These are phyloP conservation scores for Cyaniris semiargus DNA, from an alignment of 2,888 invertebrate species.

Conservation along the genomic window DNA sequence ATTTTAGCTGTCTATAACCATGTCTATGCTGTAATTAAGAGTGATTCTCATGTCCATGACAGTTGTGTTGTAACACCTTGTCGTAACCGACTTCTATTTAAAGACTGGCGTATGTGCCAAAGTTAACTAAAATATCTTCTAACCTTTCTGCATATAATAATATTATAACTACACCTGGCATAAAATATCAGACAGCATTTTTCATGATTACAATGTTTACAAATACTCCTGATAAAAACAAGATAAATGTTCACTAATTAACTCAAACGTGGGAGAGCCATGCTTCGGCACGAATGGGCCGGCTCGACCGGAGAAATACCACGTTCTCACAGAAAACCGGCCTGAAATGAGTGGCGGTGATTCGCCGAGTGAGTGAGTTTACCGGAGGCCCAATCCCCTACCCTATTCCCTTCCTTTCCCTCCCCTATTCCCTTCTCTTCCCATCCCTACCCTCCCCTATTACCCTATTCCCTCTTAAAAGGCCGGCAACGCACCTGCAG, in stretches of 20 bases:
- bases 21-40: background rate
- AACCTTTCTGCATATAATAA: conserved; percentile 47
- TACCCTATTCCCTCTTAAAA: too few species aligned
- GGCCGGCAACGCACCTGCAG: too few species aligned
- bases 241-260: background rate
- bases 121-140: conserved; percentile 57
- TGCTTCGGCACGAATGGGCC: too few species aligned
- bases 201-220: background rate
- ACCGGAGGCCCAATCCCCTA: too few species aligned
- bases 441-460: too few species aligned
- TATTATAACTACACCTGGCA: background rate
- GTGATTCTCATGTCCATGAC: conserved; percentile 2
- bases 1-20: background rate
- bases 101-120: conserved; percentile 67
- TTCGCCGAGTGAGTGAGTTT: too few species aligned
- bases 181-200: background rate
- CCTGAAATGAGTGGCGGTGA: too few species aligned
- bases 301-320: too few species aligned
- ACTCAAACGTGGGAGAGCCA: too few species aligned
- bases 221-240: background rate
- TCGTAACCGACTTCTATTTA: conserved; percentile 55
- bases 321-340: too few species aligned
- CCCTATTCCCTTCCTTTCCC: too few species aligned
- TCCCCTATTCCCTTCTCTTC: too few species aligned
- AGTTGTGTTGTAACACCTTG: conserved; percentile 13